phyloP scores from a whole-genome alignment of 2,888 invertebrate genomes.

The Diarsia mendica region DNA sequence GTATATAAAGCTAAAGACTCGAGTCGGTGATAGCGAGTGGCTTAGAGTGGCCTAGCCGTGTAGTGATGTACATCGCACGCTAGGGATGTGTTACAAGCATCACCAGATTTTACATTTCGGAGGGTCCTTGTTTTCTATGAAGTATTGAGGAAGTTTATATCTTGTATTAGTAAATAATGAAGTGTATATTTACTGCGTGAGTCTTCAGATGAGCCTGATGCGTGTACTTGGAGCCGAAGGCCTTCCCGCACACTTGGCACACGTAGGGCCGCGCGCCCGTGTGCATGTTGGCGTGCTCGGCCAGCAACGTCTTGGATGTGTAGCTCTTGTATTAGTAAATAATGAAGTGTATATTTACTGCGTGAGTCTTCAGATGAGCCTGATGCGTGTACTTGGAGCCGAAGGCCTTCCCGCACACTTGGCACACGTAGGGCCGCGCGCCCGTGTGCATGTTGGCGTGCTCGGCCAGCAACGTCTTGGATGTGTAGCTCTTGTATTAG shows the following conservation, averaged over 20 bases:
- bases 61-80: no score
- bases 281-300: constrained; percentile 94
- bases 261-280: constrained; percentile 92
- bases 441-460: constrained; percentile 94
- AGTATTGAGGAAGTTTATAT: no score
- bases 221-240: constrained; percentile 95
- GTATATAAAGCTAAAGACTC: no score
- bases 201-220: constrained; percentile 94
- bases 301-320: constrained; percentile 92
- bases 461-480: constrained; percentile 92
- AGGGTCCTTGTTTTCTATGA: no score
- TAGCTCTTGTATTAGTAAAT: constrained; percentile 77
- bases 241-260: constrained; percentile 93
- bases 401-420: constrained; percentile 93
- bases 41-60: no score
- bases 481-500: constrained; percentile 87
- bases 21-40: no score
- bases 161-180: no score
- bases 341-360: constrained; percentile 73
- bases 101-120: no score
- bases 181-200: constrained; percentile 88
- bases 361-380: constrained; percentile 94
- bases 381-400: constrained; percentile 95
- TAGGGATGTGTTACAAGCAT: no score
- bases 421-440: constrained; percentile 92